Base-by-base conservation (phyloP, 2,888 invertebrate species). In the Troglohyphantes excavatus region DNA sequence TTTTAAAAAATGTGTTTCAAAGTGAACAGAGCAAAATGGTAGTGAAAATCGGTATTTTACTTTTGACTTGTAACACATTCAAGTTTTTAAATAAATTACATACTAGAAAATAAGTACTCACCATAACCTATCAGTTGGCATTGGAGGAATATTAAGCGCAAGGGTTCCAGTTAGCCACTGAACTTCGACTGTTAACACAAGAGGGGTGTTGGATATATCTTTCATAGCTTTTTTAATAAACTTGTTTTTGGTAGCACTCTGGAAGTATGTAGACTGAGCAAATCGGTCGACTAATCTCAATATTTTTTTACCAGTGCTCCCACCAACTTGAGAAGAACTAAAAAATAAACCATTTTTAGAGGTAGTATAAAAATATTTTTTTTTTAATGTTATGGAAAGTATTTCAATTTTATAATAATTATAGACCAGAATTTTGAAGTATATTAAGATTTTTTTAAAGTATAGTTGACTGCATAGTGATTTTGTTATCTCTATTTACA, bases 61-160 rank as follows among this genome's bases (percentile, higher is more conserved):
- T n/a, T n/a, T n/a, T n/a, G n/a, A n/a, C n/a, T n/a, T n/a, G n/a
- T n/a, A n/a, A n/a, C n/a, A n/a, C n/a, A n/a, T n/a, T n/a, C n/a
- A n/a, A n/a, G n/a, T 39, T 1, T 2, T 39, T 13, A 0, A 39
- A 11, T 39, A 39, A 39, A 39, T 39, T 39, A 39, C n/a, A 39
- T 13, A 39, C 39, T 39, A n/a, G 6, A 17, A 61, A 13, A 59
- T 29, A 61, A 61, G 26, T 19, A 91, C 93, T 91, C 91, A 95
- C 98, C 98, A 98, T n/a, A 98, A 92, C 85, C 98, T 94, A 94
- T 98, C 97, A 91, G 96, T 96, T 0, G 98, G 98, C 59, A 98
- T 97, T 27, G 97, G 96, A 17, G 98, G 98, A 92, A 94, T 90
- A 92, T 94, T 94, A 21, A 92, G n/a, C 29, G 96, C 96, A 85